phyloP scores from a whole-genome alignment of 2,888 invertebrate genomes.

The Smittia aterrima region DNA sequence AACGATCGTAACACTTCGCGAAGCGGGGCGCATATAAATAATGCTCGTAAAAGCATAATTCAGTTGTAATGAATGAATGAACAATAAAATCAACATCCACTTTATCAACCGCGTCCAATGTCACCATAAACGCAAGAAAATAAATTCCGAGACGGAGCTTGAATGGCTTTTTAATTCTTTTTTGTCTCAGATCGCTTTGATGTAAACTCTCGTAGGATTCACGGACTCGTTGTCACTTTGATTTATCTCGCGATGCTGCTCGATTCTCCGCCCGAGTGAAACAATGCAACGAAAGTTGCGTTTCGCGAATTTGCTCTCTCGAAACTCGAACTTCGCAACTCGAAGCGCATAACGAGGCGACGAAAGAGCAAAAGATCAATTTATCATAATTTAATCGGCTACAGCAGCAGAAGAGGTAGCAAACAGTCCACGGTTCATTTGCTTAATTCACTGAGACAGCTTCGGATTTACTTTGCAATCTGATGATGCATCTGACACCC shows the following conservation, averaged over 20 bases:
- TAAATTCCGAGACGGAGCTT: neutral
- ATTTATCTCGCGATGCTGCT: neutral
- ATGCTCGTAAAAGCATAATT: slow-evolving; percentile 38
- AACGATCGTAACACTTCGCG: neutral
- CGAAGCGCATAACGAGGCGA: slow-evolving; percentile 4
- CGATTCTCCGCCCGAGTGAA: neutral
- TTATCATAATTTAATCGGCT: slow-evolving; percentile 6
- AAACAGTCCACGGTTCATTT: slow-evolving; percentile 10
- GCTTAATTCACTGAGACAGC: neutral
- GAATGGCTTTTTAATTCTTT: slow-evolving; percentile 20
- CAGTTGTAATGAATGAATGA: slow-evolving; percentile 40
- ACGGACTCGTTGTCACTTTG: slow-evolving; percentile 5
- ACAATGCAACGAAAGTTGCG: neutral
- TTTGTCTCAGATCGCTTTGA: slow-evolving; percentile 12
- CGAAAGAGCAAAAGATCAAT: slow-evolving; percentile 4
- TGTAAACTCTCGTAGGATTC: neutral
- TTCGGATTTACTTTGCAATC: neutral
- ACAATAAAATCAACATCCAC: slow-evolving; percentile 30
- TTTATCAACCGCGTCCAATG: neutral
- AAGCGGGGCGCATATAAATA: slow-evolving; percentile 27
- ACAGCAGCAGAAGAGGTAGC: slow-evolving; percentile 16
- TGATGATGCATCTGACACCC: neutral
- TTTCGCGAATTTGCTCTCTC: neutral
- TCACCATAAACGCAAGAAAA: neutral
- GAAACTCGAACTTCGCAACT: too few relatives aligned